Evolutionary conservation across 2,888 invertebrate genomes (phyloP).

Genomic region (Andrena bicolor): DNA sequence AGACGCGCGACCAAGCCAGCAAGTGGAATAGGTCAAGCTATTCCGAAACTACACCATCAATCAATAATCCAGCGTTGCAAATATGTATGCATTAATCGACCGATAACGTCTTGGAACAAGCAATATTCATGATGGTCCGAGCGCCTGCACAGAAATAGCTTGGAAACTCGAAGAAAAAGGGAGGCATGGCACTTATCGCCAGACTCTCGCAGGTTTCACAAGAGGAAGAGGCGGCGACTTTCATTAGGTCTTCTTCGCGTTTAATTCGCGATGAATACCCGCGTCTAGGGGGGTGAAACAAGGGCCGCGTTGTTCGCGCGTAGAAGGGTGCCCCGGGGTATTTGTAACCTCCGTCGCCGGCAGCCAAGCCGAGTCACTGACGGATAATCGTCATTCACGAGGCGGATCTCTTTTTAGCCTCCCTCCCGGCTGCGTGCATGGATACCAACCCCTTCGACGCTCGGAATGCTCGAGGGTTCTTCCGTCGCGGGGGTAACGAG

Average conservation of each 20-base stretch:
- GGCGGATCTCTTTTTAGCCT: slow-evolving; percentile 48
- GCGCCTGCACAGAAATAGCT: neutral
- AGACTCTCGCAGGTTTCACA: neutral
- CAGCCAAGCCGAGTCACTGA: slow-evolving; percentile 54
- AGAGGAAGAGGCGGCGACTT: slow-evolving; percentile 61
- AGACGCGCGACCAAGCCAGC: too few relatives aligned
- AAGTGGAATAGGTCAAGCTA: too few relatives aligned
- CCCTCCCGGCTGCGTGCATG: slow-evolving; percentile 24
- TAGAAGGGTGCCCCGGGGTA: slow-evolving; percentile 51
- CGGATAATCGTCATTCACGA: slow-evolving; percentile 66
- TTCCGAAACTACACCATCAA: too few relatives aligned
- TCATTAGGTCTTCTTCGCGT: slow-evolving; percentile 77
- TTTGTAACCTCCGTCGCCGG: slow-evolving; percentile 62
- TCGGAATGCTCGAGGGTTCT: slow-evolving; percentile 33
- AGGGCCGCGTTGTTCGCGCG: slow-evolving; percentile 35
- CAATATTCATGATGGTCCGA: too few relatives aligned
- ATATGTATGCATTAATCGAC: too few relatives aligned
- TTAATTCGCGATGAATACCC: slow-evolving; percentile 76
- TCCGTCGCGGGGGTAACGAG: slow-evolving; percentile 19
- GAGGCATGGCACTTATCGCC: neutral
- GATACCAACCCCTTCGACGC: slow-evolving; percentile 41
- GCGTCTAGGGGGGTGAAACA: slow-evolving; percentile 52
- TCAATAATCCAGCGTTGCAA: too few relatives aligned
- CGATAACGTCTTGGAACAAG: too few relatives aligned
- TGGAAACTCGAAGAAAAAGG: neutral